Conservation (phyloP, 2,888 invertebrate species). For the Metellina segmentata region DNA sequence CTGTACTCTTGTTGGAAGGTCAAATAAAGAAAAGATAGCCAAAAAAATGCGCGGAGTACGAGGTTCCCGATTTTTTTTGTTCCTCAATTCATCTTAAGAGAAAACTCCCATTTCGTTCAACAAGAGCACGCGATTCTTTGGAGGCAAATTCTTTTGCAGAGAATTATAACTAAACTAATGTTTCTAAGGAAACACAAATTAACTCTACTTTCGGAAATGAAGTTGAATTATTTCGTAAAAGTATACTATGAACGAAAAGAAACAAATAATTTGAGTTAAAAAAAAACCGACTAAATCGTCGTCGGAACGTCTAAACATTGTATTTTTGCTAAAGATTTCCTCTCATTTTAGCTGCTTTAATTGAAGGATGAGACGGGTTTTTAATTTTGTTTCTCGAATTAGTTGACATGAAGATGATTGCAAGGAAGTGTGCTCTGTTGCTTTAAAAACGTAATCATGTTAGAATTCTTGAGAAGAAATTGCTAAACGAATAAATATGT, state of each 20-base stretch:
- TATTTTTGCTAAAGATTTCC: not conserved
- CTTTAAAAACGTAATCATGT: not conserved
- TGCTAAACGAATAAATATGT: not conserved
- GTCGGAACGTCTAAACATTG: not conserved
- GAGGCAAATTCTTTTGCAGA: not conserved
- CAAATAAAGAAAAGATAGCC: not conserved
- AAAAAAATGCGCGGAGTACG: not conserved
- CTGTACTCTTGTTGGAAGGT: not conserved
- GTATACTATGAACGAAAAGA: not conserved
- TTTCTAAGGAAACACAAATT: slow-evolving; percentile 34
- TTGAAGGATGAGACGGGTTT: not conserved
- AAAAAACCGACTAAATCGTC: not conserved
- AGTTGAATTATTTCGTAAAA: slow-evolving; percentile 1
- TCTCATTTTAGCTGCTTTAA: not conserved
- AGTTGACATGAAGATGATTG: not conserved
- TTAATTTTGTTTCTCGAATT: not conserved
- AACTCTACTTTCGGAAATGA: slow-evolving; percentile 1
- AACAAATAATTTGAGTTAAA: not conserved
- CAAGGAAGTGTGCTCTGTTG: not conserved
- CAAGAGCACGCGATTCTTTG: slow-evolving; percentile 7
- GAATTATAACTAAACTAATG: slow-evolving; percentile 8
- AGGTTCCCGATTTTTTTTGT: not conserved
- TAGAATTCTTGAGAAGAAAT: not conserved
- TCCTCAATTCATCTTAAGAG: not conserved
- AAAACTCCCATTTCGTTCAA: slow-evolving; percentile 3